phyloP scores from a whole-genome alignment of 2,113 vertebrate species.

The Emydocephalus ijimae region DNA sequence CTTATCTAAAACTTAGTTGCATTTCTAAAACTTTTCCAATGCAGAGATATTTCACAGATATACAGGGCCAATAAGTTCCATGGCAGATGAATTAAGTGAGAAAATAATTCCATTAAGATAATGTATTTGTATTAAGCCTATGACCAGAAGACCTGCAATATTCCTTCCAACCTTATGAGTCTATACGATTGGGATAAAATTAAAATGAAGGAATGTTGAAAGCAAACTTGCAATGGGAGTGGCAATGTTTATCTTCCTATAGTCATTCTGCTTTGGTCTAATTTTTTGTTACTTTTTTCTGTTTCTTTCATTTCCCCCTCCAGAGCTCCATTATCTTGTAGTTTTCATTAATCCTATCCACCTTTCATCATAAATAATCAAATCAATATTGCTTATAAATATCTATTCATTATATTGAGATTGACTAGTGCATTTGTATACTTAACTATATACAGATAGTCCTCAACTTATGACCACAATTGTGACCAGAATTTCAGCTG shows the following conservation, averaged over 20 bases:
- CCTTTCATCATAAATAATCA: background rate
- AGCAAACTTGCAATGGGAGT: background rate
- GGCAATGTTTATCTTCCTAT: background rate
- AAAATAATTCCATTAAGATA: background rate
- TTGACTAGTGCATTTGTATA: background rate
- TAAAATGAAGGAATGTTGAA: background rate
- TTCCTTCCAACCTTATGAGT: background rate
- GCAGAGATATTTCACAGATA: background rate
- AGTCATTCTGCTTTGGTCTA: background rate
- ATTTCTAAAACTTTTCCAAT: background rate
- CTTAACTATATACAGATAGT: background rate
- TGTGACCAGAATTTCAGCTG: background rate
- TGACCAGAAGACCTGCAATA: no score
- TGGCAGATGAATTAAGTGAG: background rate
- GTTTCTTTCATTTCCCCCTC: background rate
- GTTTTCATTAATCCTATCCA: background rate
- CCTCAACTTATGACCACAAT: background rate
- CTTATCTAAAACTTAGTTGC: no score
- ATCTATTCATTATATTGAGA: background rate
- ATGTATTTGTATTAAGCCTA: background rate
- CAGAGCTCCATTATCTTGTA: background rate
- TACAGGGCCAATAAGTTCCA: background rate
- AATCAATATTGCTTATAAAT: background rate
- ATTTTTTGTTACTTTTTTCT: background rate
- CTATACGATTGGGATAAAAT: background rate